Percentiles rank a stretch among this genome's conserved stretches.
Conservation (phyloP, 2,888 invertebrate genomes). For the Sphaeridia pumilis region DNA sequence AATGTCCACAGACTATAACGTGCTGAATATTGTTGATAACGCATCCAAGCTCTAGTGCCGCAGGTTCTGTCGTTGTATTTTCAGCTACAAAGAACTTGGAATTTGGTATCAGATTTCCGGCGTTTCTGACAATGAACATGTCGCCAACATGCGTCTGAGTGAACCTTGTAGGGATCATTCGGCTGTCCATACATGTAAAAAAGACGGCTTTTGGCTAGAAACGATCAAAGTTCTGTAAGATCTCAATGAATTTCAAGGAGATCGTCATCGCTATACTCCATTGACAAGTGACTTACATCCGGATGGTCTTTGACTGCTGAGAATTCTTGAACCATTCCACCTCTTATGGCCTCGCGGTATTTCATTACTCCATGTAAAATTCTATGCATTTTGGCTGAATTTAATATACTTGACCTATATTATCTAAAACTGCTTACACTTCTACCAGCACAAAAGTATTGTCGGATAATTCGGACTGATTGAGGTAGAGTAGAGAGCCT, state of each 20-base stretch:
- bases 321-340: slow-evolving; percentile 85
- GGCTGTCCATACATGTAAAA: slow-evolving; percentile 96
- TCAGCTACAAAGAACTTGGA: slow-evolving; percentile 76
- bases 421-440: too few relatives aligned
- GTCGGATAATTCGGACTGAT: too few relatives aligned
- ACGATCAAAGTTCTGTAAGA: slow-evolving; percentile 1
- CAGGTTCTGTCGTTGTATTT: slow-evolving; percentile 86
- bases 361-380: slow-evolving; percentile 81
- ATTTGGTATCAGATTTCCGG: slow-evolving; percentile 89
- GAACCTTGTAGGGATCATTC: slow-evolving; percentile 92
- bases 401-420: too few relatives aligned
- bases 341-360: slow-evolving; percentile 67
- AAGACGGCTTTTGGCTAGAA: slow-evolving; percentile 94
- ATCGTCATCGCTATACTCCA: too few relatives aligned
- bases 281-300: slow-evolving; percentile 51
- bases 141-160: slow-evolving; percentile 92
- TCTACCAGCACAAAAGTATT: too few relatives aligned
- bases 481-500: too few relatives aligned
- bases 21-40: slow-evolving; percentile 81
- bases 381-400: too few relatives aligned
- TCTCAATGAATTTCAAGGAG: too few relatives aligned
- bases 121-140: slow-evolving; percentile 96
- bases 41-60: slow-evolving; percentile 88
- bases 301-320: slow-evolving; percentile 78
- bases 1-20: slow-evolving; percentile 92